Conservation (phyloP, 2,797 vertebrate species). For the Echiichthys vipera region DNA sequence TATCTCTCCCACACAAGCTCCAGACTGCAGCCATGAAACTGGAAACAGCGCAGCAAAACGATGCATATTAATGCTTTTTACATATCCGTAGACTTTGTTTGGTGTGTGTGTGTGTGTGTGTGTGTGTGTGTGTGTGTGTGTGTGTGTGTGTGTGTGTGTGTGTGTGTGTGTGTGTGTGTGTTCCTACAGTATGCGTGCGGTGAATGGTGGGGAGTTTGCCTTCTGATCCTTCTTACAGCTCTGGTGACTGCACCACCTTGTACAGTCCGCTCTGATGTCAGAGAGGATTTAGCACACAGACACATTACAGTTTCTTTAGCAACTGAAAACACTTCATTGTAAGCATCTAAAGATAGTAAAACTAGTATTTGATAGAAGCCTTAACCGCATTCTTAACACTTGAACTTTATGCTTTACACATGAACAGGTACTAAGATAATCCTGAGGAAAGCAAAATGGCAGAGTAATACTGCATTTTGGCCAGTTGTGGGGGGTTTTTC, state of each 20-base stretch:
- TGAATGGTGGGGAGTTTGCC: constrained; percentile 62
- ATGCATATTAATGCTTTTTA: constrained; percentile 58
- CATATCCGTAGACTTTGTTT: constrained; percentile 8
- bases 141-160: constrained; percentile 13
- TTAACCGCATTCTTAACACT: constrained; percentile 28
- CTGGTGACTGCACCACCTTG: constrained; percentile 79
- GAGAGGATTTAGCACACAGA: constrained; percentile 74
- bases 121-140: constrained; percentile 18
- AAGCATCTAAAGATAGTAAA: constrained; percentile 47
- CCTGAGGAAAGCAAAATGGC: constrained; percentile 7
- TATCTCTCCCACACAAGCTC: constrained; percentile 66
- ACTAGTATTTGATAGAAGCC: constrained; percentile 49
- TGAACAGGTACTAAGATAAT: constrained; percentile 3
- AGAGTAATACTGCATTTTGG: constrained; percentile 3
- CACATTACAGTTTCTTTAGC: constrained; percentile 68
- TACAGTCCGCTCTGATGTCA: constrained; percentile 77
- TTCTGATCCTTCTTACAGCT: constrained; percentile 80
- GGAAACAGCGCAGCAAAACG: constrained; percentile 31
- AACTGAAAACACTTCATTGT: constrained; percentile 46
- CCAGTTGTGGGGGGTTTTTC: constrained; percentile 1
- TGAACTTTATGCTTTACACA: constrained; percentile 15
- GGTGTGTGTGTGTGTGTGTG: too few species aligned
- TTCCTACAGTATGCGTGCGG: constrained; percentile 51
- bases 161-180: constrained; percentile 48
- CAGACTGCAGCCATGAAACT: constrained; percentile 51